Percentiles rank a stretch among this genome's conserved stretches.
Conservation (phyloP, 2,797 vertebrate genomes). For the Cetoscarus ocellatus region DNA sequence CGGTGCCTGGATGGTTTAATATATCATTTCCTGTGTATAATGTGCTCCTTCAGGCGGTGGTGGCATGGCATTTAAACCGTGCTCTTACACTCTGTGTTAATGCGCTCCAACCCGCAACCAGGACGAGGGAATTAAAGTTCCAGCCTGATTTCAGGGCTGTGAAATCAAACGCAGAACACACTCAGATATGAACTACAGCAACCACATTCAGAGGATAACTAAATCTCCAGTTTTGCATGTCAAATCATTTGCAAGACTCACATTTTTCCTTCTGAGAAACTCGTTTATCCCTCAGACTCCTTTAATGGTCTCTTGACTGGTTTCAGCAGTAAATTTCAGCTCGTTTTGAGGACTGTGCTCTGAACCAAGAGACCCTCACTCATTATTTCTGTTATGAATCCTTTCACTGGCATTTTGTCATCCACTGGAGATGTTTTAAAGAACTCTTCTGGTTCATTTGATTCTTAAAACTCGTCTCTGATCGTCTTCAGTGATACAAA, state of each 20-base stretch:
- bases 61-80: conserved; percentile 24
- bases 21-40: conserved; percentile 30
- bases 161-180: not conserved
- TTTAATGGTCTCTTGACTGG: not conserved
- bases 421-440: too few species aligned
- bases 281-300: not conserved
- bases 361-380: not conserved
- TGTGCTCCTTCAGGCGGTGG: conserved; percentile 13
- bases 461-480: not conserved
- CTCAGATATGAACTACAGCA: not conserved
- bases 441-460: not conserved
- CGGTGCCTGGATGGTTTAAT: conserved; percentile 16
- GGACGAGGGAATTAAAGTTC: not conserved
- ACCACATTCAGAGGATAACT: too few species aligned
- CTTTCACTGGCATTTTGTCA: not conserved
- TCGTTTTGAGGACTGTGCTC: not conserved
- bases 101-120: not conserved
- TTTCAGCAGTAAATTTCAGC: not conserved
- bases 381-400: not conserved
- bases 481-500: not conserved
- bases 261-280: not conserved
- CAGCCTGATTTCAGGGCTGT: not conserved
- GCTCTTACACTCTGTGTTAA: conserved; percentile 16
- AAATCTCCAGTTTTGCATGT: not conserved
- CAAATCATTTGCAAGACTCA: not conserved